Evolutionary conservation across 2,888 invertebrate genomes (phyloP).

Genomic region (Drosophila colorata): DNA sequence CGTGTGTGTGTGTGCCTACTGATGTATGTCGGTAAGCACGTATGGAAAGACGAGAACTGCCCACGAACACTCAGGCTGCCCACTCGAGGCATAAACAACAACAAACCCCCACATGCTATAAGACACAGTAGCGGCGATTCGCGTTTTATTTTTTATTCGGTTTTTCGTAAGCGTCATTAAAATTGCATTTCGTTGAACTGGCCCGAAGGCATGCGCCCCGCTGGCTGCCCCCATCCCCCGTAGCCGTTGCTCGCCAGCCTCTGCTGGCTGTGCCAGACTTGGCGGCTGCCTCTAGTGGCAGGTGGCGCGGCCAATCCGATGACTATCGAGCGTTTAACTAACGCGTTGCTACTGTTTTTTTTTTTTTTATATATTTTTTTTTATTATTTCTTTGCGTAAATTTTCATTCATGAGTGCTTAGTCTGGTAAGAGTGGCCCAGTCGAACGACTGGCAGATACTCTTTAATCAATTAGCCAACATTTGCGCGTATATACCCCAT

Average conservation of each 20-base stretch:
- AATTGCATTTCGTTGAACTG: conserved; percentile 73
- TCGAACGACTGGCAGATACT: conserved; percentile 14
- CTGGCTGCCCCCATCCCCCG: conserved; percentile 2
- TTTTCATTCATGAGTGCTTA: conserved; percentile 64
- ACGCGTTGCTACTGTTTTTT: conserved; percentile 44
- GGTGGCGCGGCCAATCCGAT: conserved; percentile 35
- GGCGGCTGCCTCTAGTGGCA: conserved; percentile 52
- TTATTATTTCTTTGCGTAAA: conserved; percentile 46
- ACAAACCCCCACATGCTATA: conserved; percentile 47
- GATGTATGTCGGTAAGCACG: conserved; percentile 23
- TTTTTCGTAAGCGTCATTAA: conserved; percentile 72
- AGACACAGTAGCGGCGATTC: conserved; percentile 51
- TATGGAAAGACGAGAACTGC: conserved; percentile 61
- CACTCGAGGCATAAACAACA: conserved; percentile 65
- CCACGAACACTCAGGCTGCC: conserved; percentile 56
- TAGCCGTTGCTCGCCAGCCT: conserved; percentile 5
- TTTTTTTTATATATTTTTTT: conserved; percentile 2
- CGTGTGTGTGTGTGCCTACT: conserved; percentile 11
- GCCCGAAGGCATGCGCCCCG: conserved; percentile 20
- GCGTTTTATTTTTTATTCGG: conserved; percentile 28
- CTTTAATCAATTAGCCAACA: not conserved
- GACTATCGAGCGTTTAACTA: conserved; percentile 68
- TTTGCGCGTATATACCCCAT: too few species aligned
- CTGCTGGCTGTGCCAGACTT: conserved; percentile 64
- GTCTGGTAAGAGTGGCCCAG: conserved; percentile 7